phyloP scores from a whole-genome alignment of 2,797 vertebrate genomes.

The Eulemur albifrons region DNA sequence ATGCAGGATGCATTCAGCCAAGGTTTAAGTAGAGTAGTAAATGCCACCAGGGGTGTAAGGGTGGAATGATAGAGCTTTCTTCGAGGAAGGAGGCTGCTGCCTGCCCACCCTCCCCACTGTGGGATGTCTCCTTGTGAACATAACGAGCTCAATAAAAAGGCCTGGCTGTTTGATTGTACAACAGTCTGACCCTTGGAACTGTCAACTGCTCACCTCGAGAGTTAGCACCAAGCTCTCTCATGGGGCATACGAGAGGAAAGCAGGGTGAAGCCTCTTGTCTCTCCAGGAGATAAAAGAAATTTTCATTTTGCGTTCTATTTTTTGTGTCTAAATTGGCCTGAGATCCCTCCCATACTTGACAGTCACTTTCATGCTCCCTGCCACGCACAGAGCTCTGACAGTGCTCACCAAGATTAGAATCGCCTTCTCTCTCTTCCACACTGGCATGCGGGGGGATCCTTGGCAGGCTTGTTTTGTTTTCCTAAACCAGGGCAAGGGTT shows the following conservation, averaged over 20 bases:
- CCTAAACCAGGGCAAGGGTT: not conserved
- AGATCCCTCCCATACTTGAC: not conserved
- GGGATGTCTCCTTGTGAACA: not conserved
- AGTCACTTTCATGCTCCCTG: not conserved
- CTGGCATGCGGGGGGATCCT: too few species aligned
- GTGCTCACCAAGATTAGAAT: fast-evolving
- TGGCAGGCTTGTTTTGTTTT: not conserved
- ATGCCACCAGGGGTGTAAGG: not conserved
- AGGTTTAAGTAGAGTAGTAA: not conserved
- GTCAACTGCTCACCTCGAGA: not conserved
- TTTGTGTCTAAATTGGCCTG: not conserved
- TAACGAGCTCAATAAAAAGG: not conserved
- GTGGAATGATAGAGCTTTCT: not conserved
- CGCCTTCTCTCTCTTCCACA: not conserved
- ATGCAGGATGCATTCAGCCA: not conserved
- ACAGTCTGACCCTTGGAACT: not conserved
- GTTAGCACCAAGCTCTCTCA: not conserved
- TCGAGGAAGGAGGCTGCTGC: not conserved
- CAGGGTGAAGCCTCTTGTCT: not conserved
- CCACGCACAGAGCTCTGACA: fast-evolving
- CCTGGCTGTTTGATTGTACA: not conserved
- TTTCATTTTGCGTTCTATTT: not conserved
- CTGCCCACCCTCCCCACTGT: too few species aligned
- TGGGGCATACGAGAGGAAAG: not conserved
- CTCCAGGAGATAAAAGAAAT: not conserved